Conservation (phyloP, 1,140 invertebrate genomes). For the Pseudomyrmex dendroicus region DNA sequence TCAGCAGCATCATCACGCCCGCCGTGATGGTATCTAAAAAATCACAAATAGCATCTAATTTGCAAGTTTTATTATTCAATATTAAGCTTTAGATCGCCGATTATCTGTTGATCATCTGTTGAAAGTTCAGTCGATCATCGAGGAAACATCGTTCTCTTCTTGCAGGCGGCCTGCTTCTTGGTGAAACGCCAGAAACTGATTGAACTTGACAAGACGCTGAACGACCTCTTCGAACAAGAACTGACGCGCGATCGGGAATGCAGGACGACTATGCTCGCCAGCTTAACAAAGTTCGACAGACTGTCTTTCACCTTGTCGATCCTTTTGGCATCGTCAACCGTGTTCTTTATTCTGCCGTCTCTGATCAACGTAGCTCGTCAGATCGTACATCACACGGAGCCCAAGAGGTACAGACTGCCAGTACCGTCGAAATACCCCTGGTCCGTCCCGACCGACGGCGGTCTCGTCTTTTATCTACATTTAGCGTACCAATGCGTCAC, state of each 20-base stretch:
- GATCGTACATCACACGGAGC: neutral
- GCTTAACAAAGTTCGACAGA: neutral
- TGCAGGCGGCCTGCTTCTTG: slow-evolving; percentile 28
- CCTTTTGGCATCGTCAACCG: neutral
- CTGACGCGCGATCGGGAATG: neutral
- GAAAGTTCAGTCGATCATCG: too few species aligned
- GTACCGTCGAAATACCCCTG: neutral
- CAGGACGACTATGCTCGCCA: neutral
- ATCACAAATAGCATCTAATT: neutral
- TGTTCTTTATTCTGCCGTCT: neutral
- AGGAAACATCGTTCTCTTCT: neutral
- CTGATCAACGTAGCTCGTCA: neutral
- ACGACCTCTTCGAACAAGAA: slow-evolving; percentile 13
- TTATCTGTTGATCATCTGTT: too few species aligned
- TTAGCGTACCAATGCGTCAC: neutral
- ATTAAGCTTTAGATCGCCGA: too few species aligned
- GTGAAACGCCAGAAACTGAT: slow-evolving; percentile 27
- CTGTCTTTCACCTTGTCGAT: neutral
- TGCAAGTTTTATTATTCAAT: too few species aligned
- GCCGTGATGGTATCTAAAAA: slow-evolving; percentile 23
- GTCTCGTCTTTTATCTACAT: neutral
- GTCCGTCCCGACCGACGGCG: neutral
- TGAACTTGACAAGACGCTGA: slow-evolving; percentile 17
- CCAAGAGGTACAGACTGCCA: neutral
- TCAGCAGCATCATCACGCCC: slow-evolving; percentile 8